A percentile compares a stretch with the other conserved stretches of the same genome.
Evolutionary conservation across 2,797 vertebrate species (phyloP).

Genomic region (Brachyrhaphis roseni): DNA sequence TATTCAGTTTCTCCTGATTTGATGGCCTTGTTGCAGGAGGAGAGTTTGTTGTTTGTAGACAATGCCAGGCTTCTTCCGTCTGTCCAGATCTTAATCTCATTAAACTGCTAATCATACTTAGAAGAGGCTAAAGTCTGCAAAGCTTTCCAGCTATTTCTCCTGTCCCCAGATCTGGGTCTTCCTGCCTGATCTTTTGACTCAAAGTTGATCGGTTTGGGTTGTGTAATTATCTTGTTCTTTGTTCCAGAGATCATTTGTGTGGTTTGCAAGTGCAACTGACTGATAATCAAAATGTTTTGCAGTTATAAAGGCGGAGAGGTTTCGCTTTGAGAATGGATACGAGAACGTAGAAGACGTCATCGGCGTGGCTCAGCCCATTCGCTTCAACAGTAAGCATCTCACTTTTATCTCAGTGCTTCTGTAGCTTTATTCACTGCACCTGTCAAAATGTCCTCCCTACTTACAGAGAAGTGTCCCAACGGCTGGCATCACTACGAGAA

Average conservation of each 20-base stretch:
- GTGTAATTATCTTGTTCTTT: neutral
- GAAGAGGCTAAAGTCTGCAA: neutral
- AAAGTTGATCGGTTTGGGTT: neutral
- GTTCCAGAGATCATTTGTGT: neutral
- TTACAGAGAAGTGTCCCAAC: conserved; percentile 95
- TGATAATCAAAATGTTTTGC: neutral
- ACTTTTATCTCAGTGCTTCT: neutral
- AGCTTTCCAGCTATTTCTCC: conserved; percentile 21
- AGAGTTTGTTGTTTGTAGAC: conserved; percentile 1
- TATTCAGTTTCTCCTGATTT: neutral
- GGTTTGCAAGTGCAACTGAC: neutral
- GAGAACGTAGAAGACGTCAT: conserved; percentile 85
- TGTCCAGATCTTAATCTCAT: conserved; percentile 5
- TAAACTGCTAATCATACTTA: neutral
- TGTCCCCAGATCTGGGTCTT: conserved; percentile 2
- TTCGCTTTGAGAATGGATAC: conserved; percentile 78
- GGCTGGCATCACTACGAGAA: conserved; percentile 99
- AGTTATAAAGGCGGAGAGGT: conserved; percentile 82
- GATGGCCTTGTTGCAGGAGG: neutral
- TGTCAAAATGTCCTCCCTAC: neutral
- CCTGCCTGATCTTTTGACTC: conserved; percentile 2
- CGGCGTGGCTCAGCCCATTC: conserved; percentile 92
- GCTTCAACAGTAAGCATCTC: conserved; percentile 92
- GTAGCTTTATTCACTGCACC: neutral
- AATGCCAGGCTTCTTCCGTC: conserved; percentile 7